These are phyloP conservation scores for Cataglyphis altisquamis DNA, from an alignment of 2,888 invertebrate species.

Conservation along the genomic window DNA sequence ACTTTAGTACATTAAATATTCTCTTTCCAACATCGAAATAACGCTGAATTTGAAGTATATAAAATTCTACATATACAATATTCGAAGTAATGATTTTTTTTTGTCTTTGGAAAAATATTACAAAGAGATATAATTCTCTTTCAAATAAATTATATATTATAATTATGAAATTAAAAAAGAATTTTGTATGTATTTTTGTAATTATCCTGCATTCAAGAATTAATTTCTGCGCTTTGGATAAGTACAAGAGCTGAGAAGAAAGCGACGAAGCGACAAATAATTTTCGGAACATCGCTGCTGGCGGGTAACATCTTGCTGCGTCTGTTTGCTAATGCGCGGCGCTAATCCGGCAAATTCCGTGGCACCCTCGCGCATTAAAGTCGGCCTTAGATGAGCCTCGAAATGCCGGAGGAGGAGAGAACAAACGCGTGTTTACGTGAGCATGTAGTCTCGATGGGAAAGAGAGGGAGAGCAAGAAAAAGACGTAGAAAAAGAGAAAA, in stretches of 20 bases:
- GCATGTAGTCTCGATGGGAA: conserved; percentile 39
- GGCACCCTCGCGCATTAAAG: conserved; percentile 80
- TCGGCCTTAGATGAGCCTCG: conserved; percentile 74
- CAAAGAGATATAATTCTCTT: not conserved
- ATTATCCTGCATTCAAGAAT: not conserved
- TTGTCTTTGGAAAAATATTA: not conserved
- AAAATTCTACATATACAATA: not conserved
- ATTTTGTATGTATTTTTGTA: not conserved
- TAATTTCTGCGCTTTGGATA: not conserved
- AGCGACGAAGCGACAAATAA: conserved; percentile 72
- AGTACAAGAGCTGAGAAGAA: conserved; percentile 22
- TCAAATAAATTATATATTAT: conserved; percentile 2
- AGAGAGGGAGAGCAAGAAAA: conserved; percentile 44
- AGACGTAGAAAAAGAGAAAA: conserved; percentile 26
- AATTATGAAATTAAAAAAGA: not conserved
- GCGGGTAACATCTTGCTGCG: conserved; percentile 77
- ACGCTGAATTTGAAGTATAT: not conserved
- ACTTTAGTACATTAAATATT: not conserved
- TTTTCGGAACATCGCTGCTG: conserved; percentile 71
- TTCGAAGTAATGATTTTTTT: not conserved
- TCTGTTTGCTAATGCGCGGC: conserved; percentile 80
- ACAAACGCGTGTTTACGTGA: conserved; percentile 59
- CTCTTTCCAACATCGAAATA: not conserved
- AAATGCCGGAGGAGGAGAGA: conserved; percentile 56
- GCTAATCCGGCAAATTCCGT: conserved; percentile 82